Evolutionary conservation across 2,797 vertebrate species (phyloP), one percentile per base, ranked within the genome.

Genomic region (Erpetoichthys calabaricus): DNA sequence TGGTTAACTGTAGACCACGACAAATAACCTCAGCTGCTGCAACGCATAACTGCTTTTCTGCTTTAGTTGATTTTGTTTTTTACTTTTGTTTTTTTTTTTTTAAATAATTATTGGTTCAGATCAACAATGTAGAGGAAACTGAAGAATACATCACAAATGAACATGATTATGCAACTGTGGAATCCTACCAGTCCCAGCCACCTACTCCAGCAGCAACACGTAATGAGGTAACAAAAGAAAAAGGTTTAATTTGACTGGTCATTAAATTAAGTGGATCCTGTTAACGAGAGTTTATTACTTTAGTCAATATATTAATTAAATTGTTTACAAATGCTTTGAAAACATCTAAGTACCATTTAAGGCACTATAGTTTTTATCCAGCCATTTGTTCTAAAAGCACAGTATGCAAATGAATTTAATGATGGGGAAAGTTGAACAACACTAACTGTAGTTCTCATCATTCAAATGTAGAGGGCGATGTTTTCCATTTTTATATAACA

Each of bases 131-230:
- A 77, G 89, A 94, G 61, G 79, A 80, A 64, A 84, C 80, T 72
- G 86, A 87, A 75, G 89, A 91, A 68, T 94, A 91, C 78, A 91
- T 76, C 81, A 87, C 87, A 80, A 80, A 82, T 82, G 88, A 85
- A 73, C 81, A 79, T 62, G 77, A 91, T 78, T 97, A 93, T 70
- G 90, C 85, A 77, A 90, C 85, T 67, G 66, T 87, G 80, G 86
- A 81, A 69, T 78, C 69, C 71, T 80, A 85, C 65, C 90, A 91
- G 62, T 92, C 89, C 73, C 86, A 85, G 73, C 74, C 85, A 67
- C 84, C 94, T 45, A 75, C 70, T 69, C 82, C 71, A 74, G 80
- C 83, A 42, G 79, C 80, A 42, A 88, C 86, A 87, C 70, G 84
- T 52, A 81, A 86, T n/a, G 88, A 97, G 94, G 95, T 98, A 97